Conservation (phyloP, 2,888 invertebrate genomes). For the Lasioglossum lativentre region DNA sequence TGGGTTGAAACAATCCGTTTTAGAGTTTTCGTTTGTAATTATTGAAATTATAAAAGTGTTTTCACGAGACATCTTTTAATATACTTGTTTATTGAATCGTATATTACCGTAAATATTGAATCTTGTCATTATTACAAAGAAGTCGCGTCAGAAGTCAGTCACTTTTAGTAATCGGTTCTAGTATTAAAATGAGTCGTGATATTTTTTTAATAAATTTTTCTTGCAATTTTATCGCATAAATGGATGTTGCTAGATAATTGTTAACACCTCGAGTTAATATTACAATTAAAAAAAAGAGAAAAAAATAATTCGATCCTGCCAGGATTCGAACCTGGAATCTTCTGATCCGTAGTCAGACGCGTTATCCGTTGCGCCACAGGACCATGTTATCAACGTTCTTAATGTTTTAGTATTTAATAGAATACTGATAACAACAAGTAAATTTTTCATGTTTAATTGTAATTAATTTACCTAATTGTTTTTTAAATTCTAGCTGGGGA, state of each 20-base stretch:
- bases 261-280: background rate
- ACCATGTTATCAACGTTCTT: constrained; percentile 76
- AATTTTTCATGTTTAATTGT: background rate
- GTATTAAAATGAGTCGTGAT: background rate
- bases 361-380: constrained; percentile 89
- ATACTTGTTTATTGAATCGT: no score
- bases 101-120: no score
- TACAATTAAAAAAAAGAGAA: background rate
- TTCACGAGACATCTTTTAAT: no score
- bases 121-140: no score
- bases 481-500: no score
- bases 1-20: no score
- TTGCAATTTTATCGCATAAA: no score
- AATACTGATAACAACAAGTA: background rate
- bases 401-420: background rate
- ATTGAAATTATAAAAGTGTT: no score
- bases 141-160: no score
- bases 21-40: no score
- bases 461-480: background rate
- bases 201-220: background rate
- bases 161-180: no score
- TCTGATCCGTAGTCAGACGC: constrained; percentile 90
- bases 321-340: constrained; percentile 89
- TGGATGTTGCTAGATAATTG: background rate
- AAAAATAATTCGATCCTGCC: constrained; percentile 85